Evolutionary conservation across 2,797 vertebrate genomes (phyloP), one percentile per base, ranked within the genome.

Genomic region (Odontamblyopus lacepedii): DNA sequence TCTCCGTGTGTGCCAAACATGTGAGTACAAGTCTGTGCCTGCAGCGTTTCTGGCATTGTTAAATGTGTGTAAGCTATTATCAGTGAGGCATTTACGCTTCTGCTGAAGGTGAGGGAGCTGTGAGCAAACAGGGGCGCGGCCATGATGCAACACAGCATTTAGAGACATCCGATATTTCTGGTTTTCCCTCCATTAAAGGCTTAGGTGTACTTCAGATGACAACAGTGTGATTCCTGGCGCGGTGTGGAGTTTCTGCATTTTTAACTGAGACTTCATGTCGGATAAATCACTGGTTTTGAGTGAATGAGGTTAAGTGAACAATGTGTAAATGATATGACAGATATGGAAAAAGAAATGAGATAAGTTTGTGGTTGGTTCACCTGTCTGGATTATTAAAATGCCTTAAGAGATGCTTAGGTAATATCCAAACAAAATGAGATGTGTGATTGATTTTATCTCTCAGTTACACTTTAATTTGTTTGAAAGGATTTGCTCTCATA

Each of bases 61-160:
- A 44, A 63, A 77, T 6, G 63, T 64, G 77, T 81, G 75, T 67
- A 56, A 79, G 56, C 62, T 66, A 67, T 75, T 69, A 32, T n/a
- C 3, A 29, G 44, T 7, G 38, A 55, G 63, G 72, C 27, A 70
- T 83, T 83, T 78, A 73, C 73, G 76, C 63, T 32, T 64, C 71
- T 23, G 0, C 44, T 82, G 41, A 26, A 68, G 73, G 71, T 76
- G 78, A 75, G 48, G 12, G 59, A 73, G 69, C 48, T 5, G 57
- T 64, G 76, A 74, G 73, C 78, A 78, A 72, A 68, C 70, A 73
- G 51, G 70, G 57, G 55, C 63, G 57, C 12, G 69, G 44, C 44
- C 50, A 12, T 73, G 70, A 75, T 67, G 64, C 64, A 75, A 19
- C 9, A 66, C 64, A 56, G 51, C 73, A 67, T 48, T 48, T 48